These are phyloP conservation scores for Trilocha varians DNA, from an alignment of 2,888 invertebrate genomes.

Conservation along the genomic window DNA sequence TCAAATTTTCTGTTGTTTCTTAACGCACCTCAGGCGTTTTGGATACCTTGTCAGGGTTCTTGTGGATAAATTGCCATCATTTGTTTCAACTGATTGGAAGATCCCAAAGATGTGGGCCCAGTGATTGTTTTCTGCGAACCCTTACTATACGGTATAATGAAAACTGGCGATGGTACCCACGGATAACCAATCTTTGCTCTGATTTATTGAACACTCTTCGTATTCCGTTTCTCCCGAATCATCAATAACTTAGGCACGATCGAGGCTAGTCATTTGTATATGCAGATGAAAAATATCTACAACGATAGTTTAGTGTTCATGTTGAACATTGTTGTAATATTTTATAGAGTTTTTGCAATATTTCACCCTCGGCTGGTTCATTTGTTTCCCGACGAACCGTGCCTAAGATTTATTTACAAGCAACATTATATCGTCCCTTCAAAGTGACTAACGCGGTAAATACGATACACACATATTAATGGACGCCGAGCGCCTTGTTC, in stretches of 20 bases:
- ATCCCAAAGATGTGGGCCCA: constrained; percentile 47
- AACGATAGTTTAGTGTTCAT: background rate
- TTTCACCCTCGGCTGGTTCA: constrained; percentile 51
- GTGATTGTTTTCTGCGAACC: constrained; percentile 66
- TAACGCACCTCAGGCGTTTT: constrained; percentile 17
- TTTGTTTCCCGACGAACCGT: constrained; percentile 47
- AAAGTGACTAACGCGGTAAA: constrained; percentile 48
- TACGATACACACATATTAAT: constrained; percentile 51
- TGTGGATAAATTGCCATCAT: constrained; percentile 43
- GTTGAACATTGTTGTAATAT: constrained; percentile 46
- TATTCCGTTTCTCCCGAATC: constrained; percentile 13
- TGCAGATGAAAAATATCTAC: background rate
- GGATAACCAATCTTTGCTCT: constrained; percentile 45
- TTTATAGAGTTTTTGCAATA: constrained; percentile 61
- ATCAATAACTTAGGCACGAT: background rate
- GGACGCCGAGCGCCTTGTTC: constrained; percentile 45
- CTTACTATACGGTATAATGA: constrained; percentile 45
- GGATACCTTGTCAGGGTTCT: constrained; percentile 22
- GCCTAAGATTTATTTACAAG: constrained; percentile 60
- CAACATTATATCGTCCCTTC: constrained; percentile 63
- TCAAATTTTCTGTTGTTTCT: constrained; percentile 8
- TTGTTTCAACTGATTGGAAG: constrained; percentile 65
- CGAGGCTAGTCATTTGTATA: constrained; percentile 1
- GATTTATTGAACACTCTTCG: constrained; percentile 26
- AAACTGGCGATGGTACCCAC: constrained; percentile 34